Evolutionary conservation across 2,797 vertebrate genomes (phyloP).

Genomic region (Nannoperca australis): DNA sequence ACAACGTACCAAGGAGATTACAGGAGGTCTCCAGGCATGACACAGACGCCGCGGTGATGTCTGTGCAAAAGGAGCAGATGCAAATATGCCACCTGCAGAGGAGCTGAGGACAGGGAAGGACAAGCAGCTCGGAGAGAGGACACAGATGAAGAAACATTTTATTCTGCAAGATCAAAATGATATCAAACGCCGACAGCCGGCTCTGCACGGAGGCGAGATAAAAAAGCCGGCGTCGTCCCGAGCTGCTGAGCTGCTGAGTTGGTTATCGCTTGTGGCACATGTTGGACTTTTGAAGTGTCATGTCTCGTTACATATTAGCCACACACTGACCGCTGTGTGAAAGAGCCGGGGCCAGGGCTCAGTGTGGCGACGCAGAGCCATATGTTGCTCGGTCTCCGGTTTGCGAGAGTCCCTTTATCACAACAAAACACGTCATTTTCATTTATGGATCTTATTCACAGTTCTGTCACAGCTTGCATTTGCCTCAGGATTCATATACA

Average conservation of each 20-base stretch:
- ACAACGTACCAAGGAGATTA: slow-evolving; percentile 46
- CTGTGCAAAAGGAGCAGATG: slow-evolving; percentile 52
- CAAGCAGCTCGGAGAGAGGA: slow-evolving; percentile 4
- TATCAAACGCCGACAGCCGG: slow-evolving; percentile 14
- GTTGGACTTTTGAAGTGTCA: slow-evolving; percentile 56
- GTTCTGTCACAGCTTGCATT: slow-evolving; percentile 11
- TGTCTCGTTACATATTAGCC: slow-evolving; percentile 45
- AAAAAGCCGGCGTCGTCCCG: slow-evolving; percentile 27
- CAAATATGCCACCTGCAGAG: slow-evolving; percentile 51
- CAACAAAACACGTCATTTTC: slow-evolving; percentile 3
- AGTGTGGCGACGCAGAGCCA: slow-evolving; percentile 45
- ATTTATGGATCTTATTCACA: slow-evolving; percentile 10
- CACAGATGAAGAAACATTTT: slow-evolving; percentile 31
- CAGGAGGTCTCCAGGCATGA: slow-evolving; percentile 52
- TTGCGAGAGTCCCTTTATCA: slow-evolving; percentile 6
- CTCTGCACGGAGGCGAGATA: slow-evolving; percentile 31
- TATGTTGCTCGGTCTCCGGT: slow-evolving; percentile 15
- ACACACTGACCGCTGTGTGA: slow-evolving; percentile 35
- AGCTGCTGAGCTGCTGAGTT: too few species aligned
- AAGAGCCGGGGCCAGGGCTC: slow-evolving; percentile 42
- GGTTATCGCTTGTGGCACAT: slow-evolving; percentile 53
- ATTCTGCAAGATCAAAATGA: slow-evolving; percentile 50
- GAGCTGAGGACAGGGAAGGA: slow-evolving; percentile 36
- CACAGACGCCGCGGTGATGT: slow-evolving; percentile 25
- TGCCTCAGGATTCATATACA: slow-evolving; percentile 33